Percentiles rank a stretch among this genome's conserved stretches.
Conservation (phyloP, 2,113 vertebrate species). For the Campylomormyrus numenius region DNA sequence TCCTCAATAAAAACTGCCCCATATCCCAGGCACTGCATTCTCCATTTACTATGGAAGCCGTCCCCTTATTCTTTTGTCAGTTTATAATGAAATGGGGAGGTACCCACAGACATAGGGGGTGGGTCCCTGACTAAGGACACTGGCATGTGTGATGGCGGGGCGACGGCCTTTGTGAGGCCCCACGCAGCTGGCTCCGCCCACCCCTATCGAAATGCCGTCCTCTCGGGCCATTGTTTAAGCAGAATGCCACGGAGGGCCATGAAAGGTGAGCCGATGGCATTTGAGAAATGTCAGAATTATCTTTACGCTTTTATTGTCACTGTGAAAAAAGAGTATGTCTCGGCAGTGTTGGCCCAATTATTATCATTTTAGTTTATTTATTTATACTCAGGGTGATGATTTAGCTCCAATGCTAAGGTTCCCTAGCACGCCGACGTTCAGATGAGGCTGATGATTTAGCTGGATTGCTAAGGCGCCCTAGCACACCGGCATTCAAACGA, state of each 20-base stretch:
- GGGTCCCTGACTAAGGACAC: neutral
- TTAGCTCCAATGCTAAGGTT: slow-evolving; percentile 70
- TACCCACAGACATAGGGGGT: too few relatives aligned
- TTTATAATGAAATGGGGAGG: neutral
- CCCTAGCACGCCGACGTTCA: slow-evolving; percentile 67
- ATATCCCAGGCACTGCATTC: neutral
- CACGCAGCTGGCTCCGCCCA: neutral
- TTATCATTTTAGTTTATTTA: slow-evolving; percentile 25
- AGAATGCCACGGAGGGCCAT: slow-evolving; percentile 71
- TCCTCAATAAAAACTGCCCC: neutral
- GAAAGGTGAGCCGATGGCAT: slow-evolving; percentile 81
- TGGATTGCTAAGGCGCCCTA: slow-evolving; percentile 61
- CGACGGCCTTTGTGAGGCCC: neutral
- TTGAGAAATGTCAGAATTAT: slow-evolving; percentile 87
- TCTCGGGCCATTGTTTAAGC: slow-evolving; percentile 80
- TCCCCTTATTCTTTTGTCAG: neutral
- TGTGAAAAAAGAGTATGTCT: slow-evolving; percentile 61
- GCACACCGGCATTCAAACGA: slow-evolving; percentile 62
- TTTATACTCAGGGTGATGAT: slow-evolving; percentile 70
- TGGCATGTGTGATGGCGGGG: neutral
- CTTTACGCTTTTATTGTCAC: slow-evolving; percentile 83
- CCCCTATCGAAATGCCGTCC: slow-evolving; percentile 30
- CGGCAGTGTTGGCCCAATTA: slow-evolving; percentile 70
- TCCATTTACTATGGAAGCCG: neutral
- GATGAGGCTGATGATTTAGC: neutral